Evolutionary conservation across 2,888 invertebrate species (phyloP).

Genomic region (Campoletis raptor): DNA sequence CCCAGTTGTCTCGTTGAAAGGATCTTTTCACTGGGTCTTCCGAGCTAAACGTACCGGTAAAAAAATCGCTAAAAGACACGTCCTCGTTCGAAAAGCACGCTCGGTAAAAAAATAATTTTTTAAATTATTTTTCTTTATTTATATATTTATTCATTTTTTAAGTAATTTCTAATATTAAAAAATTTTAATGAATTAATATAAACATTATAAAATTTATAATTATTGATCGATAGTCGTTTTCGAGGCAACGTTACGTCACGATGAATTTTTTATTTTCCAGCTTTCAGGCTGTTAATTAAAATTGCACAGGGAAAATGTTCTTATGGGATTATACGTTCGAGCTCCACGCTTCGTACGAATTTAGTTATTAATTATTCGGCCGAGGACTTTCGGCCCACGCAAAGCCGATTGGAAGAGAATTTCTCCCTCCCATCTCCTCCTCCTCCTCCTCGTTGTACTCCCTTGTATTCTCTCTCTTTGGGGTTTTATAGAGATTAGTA

Average conservation of each 20-base stretch:
- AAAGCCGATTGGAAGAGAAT: conserved; percentile 61
- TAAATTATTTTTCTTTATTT: not conserved
- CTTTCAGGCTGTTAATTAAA: conserved; percentile 66
- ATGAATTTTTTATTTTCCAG: conserved; percentile 51
- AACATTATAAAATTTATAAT: conserved; percentile 7
- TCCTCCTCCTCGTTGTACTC: not conserved
- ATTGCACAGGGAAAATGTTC: conserved; percentile 65
- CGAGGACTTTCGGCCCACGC: conserved; percentile 48
- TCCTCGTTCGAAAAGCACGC: not conserved
- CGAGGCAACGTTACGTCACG: not conserved
- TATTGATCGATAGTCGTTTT: conserved; percentile 26
- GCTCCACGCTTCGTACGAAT: conserved; percentile 57
- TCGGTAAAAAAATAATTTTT: not conserved
- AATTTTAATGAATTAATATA: conserved; percentile 10
- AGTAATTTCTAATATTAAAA: not conserved
- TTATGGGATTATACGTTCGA: conserved; percentile 57
- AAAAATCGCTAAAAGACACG: conserved; percentile 43
- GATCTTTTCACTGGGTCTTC: conserved; percentile 57
- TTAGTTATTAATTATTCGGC: conserved; percentile 69
- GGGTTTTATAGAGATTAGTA: conserved; percentile 16
- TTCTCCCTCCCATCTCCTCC: conserved; percentile 20
- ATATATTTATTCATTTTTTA: not conserved
- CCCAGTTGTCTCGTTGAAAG: conserved; percentile 66
- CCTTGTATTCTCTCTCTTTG: not conserved
- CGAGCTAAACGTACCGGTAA: conserved; percentile 47